Evolutionary conservation across 2,797 vertebrate genomes (phyloP).

Genomic region (Gadopsis marmoratus): DNA sequence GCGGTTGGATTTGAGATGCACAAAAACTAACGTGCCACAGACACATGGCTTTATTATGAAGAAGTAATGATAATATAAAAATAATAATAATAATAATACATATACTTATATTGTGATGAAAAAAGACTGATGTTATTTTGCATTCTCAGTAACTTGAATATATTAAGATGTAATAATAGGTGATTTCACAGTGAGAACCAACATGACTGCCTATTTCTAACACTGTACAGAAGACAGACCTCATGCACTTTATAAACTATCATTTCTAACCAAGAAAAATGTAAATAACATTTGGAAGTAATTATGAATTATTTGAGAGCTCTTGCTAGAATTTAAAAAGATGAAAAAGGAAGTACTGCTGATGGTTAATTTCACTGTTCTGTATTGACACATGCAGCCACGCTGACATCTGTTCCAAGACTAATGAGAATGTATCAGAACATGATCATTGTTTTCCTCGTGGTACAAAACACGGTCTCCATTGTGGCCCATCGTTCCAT

Average conservation of each 20-base stretch:
- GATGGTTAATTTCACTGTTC: neutral
- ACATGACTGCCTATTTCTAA: conserved; percentile 58
- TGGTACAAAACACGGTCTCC: conserved; percentile 38
- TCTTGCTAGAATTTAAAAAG: conserved; percentile 22
- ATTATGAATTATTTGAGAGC: conserved; percentile 29
- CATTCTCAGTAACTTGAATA: conserved; percentile 56
- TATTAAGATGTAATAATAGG: conserved; percentile 39
- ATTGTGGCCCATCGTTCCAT: conserved; percentile 17
- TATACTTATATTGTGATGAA: conserved; percentile 29
- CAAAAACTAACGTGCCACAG: neutral
- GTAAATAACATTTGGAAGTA: conserved; percentile 55
- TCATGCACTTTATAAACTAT: conserved; percentile 62
- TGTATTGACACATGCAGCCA: neutral
- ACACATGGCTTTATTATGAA: neutral
- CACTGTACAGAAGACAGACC: conserved; percentile 37
- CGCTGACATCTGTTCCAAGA: neutral
- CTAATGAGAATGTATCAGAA: conserved; percentile 4
- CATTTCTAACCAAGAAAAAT: conserved; percentile 39
- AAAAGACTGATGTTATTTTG: neutral
- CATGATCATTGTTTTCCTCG: neutral
- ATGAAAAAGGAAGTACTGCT: neutral
- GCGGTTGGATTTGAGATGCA: conserved; percentile 1
- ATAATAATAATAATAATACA: neutral
- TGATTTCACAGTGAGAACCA: conserved; percentile 41
- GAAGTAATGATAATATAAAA: conserved; percentile 1